Conservation (phyloP, 2,113 vertebrate species). For the Dromiciops gliroides region DNA sequence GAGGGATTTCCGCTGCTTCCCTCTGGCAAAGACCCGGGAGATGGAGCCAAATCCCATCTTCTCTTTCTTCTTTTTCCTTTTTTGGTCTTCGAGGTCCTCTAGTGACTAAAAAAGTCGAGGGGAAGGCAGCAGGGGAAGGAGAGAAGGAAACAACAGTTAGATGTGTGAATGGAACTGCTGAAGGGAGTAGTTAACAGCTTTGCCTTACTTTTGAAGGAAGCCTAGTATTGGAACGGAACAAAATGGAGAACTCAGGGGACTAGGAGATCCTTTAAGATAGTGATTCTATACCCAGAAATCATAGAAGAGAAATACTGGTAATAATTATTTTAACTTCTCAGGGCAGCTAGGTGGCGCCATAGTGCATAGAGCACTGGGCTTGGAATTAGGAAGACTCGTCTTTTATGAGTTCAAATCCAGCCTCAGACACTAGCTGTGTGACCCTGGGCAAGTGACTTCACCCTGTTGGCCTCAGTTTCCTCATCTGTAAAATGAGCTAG, state of each 20-base stretch:
- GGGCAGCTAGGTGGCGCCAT: too few relatives aligned
- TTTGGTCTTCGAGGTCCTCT: constrained; percentile 99
- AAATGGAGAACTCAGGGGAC: not conserved
- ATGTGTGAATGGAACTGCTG: not conserved
- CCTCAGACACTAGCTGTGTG: not conserved
- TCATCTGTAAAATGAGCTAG: not conserved
- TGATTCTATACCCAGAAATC: not conserved
- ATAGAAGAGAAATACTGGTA: not conserved
- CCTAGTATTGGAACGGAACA: not conserved
- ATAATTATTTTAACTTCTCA: not conserved
- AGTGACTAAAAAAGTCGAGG: constrained; percentile 88
- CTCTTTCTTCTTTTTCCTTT: constrained; percentile 93
- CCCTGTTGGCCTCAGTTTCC: not conserved
- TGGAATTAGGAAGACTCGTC: not conserved
- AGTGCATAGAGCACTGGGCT: not conserved
- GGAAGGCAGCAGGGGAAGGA: not conserved
- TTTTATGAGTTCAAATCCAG: not conserved
- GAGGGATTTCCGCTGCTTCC: constrained; percentile 97
- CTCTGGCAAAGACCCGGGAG: constrained; percentile 96
- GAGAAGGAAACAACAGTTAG: constrained; percentile 42
- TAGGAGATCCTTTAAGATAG: not conserved
- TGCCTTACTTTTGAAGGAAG: not conserved
- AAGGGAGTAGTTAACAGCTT: rapidly evolving
- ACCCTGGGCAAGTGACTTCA: not conserved
- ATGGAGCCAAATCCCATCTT: constrained; percentile 96